Evolutionary conservation across 2,113 vertebrate genomes (phyloP), one percentile per base, ranked within the genome.

Genomic region (Scartelaos histophorus): DNA sequence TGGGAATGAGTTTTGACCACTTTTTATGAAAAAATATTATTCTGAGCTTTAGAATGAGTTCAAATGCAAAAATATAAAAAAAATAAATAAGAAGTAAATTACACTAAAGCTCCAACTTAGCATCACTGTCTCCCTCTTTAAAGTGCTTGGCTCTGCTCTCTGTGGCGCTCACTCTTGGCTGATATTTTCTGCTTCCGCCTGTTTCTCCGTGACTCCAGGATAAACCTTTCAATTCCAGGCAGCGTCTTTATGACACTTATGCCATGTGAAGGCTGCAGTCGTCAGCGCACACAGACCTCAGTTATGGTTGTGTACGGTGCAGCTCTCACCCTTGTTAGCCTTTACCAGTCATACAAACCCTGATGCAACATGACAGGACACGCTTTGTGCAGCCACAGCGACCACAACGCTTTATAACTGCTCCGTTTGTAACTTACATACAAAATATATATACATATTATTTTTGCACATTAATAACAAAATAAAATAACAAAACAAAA

Each of bases 311-410:
- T 91, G 81, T 90, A 77, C 19, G 88, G 90, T 76, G 73, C 67
- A 90, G 91, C 89, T 68, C 81, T 92, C 88, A 88, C 88, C 84
- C 89, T 85, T 78, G 89, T 94, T 93, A 93, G 89, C 87, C 88
- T 90, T 91, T 91, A 83, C 82, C 83, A 86, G 89, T 84, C 83
- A 86, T 84, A 92, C 87, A 80, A 86, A 86, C 80, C 80, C 82
- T 93, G 91, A 94, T 93, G 87, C 86, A 91, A 94, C 89, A 91
- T 93, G 94, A 93, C 92, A 93, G 89, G 84, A 87, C 89, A 87
- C 90, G 90, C 92, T 93, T 93, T 43, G 91, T 89, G 86, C 87
- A 82, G 89, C 78, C 90, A 81, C 87, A 89, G 90, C 82, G 82
- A 74, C 78, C 80, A 77, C 89, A 89, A 90, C 65, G 82, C 73